Evolutionary conservation across 2,888 invertebrate genomes (phyloP), one percentile per base, ranked within the genome.

Genomic region (Diogma glabrata): DNA sequence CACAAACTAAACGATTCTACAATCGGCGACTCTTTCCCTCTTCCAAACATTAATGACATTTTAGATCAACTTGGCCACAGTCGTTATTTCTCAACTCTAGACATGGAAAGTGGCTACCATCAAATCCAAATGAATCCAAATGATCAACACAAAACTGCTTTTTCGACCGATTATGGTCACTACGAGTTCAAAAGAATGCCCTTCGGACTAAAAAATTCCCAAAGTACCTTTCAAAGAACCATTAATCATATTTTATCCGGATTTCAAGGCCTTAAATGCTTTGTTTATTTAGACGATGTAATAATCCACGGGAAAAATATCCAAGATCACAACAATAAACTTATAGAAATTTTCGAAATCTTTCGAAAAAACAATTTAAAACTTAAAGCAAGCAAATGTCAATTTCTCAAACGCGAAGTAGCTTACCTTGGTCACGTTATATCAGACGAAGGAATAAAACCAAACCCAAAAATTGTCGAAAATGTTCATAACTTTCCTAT

Each of bases 401-500:
- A n/a, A n/a, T n/a, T 33, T 12, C 33, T 33, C 12, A 33, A 16
- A 12, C 6, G 16, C n/a, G 12, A 10, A 33, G 16, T 10, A 10
- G 16, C n/a, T 33, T 33, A 33, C 12, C 12, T 33, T 6, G 7
- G 33, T 14, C 33, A 33, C 12, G 12, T 33, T 10, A 33, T 33
- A 10, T 2, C 33, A 1, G 12, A 12, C 7, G 12, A 33, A 12
- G 33, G 33, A 14, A 33, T 33, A 33, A n/a, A 33, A 6, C 12
- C 33, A 12, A 33, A 33, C 9, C 33, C 3, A 6, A 33, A 33
- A 12, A 33, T 12, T 4, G 10, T 33, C 17, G 16, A 38, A 4
- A 17, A 17, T 9, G 30, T 40, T 23, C 36, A 47, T 24, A 19
- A 28, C 6, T 53, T 50, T 10, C 24, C 50, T 4, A 22, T 28